phyloP scores from a whole-genome alignment of 2,888 invertebrate genomes.

The Archaeoteleia sp. region DNA sequence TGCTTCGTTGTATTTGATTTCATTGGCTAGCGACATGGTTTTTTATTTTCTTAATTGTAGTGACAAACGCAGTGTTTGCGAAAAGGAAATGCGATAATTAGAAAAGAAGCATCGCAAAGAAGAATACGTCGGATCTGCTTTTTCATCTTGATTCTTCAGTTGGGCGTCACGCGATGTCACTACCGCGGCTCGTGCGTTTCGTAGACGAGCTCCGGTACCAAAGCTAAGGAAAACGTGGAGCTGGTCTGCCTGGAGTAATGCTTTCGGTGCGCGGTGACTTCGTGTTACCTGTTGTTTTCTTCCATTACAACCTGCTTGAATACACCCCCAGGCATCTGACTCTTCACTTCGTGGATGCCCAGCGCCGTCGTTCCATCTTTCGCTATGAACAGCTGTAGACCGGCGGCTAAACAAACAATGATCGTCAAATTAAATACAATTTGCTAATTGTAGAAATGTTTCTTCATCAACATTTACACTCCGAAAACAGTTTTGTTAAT shows the following conservation, averaged over 20 bases:
- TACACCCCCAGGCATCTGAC: conserved; percentile 83
- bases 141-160: too few species aligned
- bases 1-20: conserved; percentile 24
- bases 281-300: conserved; percentile 82
- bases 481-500: too few species aligned
- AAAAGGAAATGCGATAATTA: too few species aligned
- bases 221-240: conserved; percentile 67
- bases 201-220: conserved; percentile 72
- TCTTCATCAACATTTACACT: too few species aligned
- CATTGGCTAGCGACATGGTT: too few species aligned
- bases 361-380: conserved; percentile 93
- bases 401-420: conserved; percentile 81
- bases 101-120: too few species aligned
- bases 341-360: conserved; percentile 88
- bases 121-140: too few species aligned
- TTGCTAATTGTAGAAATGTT: background rate
- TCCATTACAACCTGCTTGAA: conserved; percentile 87
- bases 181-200: conserved; percentile 64
- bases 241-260: conserved; percentile 66
- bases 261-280: conserved; percentile 64
- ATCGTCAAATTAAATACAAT: conserved; percentile 1
- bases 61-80: too few species aligned
- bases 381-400: conserved; percentile 91
- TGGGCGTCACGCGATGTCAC: too few species aligned
- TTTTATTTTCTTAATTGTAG: too few species aligned